phyloP scores from a whole-genome alignment of 1,140 invertebrate genomes.

The Ceratina australensis region DNA sequence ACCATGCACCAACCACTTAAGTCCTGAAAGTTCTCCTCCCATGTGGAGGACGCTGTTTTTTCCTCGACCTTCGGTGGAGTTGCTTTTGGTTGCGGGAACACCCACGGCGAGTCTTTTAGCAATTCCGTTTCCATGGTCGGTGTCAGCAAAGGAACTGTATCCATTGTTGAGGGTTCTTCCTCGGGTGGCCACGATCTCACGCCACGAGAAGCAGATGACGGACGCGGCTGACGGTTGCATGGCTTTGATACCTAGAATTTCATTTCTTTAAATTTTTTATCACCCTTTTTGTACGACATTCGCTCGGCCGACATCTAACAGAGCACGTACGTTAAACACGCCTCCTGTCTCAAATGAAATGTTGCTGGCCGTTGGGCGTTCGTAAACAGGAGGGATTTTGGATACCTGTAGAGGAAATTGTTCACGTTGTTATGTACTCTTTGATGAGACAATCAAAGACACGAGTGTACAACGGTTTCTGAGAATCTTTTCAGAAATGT shows the following conservation, averaged over 20 bases:
- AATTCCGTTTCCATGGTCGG: constrained; percentile 66
- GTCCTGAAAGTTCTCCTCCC: constrained; percentile 78
- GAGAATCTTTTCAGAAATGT: too few species aligned
- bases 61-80: constrained; percentile 45
- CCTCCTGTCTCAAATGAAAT: constrained; percentile 77
- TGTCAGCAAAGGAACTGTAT: constrained; percentile 61
- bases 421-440: too few species aligned
- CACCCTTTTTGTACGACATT: background rate
- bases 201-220: constrained; percentile 76
- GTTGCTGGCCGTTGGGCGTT: constrained; percentile 77
- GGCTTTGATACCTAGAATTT: constrained; percentile 68
- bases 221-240: constrained; percentile 70
- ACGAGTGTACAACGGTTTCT: too few species aligned
- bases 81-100: constrained; percentile 41
- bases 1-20: constrained; percentile 74
- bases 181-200: constrained; percentile 71
- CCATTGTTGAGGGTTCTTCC: constrained; percentile 57
- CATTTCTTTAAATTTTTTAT: constrained; percentile 21
- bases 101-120: constrained; percentile 59
- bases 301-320: background rate
- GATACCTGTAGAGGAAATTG: constrained; percentile 63
- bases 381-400: constrained; percentile 77
- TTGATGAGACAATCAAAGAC: too few species aligned
- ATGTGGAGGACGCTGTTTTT: constrained; percentile 56
- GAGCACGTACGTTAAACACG: constrained; percentile 70